Conservation (phyloP, 2,113 vertebrate genomes). For the Oreochromis aureus region DNA sequence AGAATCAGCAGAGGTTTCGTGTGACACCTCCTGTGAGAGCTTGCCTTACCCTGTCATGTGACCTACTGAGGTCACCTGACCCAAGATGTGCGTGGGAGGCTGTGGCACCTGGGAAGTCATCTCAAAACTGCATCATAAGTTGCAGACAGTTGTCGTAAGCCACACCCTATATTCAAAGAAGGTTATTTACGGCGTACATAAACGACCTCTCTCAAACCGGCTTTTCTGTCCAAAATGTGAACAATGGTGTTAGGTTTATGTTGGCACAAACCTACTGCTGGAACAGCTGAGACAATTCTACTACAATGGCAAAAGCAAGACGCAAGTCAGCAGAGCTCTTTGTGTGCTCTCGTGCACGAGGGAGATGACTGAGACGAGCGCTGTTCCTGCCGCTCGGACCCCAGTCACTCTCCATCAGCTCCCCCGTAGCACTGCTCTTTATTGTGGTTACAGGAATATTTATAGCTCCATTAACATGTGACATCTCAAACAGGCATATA, state of each 20-base stretch:
- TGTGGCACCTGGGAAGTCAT: background rate
- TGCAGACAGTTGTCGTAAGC: background rate
- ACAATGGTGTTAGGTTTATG: background rate
- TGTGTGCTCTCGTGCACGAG: background rate
- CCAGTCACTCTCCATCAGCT: accelerated
- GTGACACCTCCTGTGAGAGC: background rate
- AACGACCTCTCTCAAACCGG: accelerated
- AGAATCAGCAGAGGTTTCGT: accelerated
- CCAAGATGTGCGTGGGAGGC: background rate
- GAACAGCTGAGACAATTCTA: background rate
- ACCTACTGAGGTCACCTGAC: background rate
- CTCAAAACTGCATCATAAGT: background rate
- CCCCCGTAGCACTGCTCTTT: accelerated
- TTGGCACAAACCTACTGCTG: background rate
- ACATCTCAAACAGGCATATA: accelerated
- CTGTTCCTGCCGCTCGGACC: background rate
- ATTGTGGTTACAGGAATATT: background rate
- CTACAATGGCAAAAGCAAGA: background rate
- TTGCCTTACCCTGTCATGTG: background rate
- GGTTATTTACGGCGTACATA: background rate
- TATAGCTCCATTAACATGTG: background rate
- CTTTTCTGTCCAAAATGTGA: background rate
- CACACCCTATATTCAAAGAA: background rate
- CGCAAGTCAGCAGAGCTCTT: background rate
- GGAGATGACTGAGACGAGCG: background rate